Evolutionary conservation across 2,113 vertebrate genomes (phyloP).

Genomic region (Aepyceros melampus): DNA sequence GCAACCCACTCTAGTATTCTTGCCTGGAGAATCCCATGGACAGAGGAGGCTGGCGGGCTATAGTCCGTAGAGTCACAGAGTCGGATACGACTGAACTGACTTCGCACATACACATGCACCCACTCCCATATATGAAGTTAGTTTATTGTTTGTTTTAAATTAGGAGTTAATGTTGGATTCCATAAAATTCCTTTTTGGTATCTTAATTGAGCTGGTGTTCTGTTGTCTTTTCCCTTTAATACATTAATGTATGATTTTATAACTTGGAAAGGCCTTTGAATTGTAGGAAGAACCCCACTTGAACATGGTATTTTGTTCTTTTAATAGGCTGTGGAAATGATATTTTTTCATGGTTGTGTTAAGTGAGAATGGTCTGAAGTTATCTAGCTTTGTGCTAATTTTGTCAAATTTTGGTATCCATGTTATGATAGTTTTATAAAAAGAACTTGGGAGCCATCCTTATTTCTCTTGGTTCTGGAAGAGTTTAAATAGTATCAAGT

Average conservation of each 20-base stretch:
- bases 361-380: not conserved
- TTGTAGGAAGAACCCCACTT: not conserved
- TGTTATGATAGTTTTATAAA: constrained; percentile 19
- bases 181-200: not conserved
- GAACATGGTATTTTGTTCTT: not conserved
- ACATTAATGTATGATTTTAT: not conserved
- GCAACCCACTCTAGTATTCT: not conserved
- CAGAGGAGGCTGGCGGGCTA: not conserved
- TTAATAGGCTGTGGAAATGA: not conserved
- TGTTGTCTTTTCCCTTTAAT: not conserved
- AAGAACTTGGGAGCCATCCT: constrained; percentile 43
- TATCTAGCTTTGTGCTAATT: constrained; percentile 42
- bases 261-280: not conserved
- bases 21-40: not conserved
- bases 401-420: constrained; percentile 31
- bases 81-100: not conserved
- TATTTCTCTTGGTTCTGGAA: constrained; percentile 22
- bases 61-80: not conserved
- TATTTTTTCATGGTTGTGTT: not conserved
- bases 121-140: not conserved
- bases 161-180: not conserved
- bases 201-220: not conserved
- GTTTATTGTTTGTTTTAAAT: not conserved
- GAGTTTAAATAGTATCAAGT: constrained; percentile 52
- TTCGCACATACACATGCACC: not conserved